Percentiles rank a stretch among this genome's conserved stretches.
These are phyloP conservation scores for Psettodes erumei DNA, from an alignment of 2,113 vertebrate genomes.

Conservation along the genomic window DNA sequence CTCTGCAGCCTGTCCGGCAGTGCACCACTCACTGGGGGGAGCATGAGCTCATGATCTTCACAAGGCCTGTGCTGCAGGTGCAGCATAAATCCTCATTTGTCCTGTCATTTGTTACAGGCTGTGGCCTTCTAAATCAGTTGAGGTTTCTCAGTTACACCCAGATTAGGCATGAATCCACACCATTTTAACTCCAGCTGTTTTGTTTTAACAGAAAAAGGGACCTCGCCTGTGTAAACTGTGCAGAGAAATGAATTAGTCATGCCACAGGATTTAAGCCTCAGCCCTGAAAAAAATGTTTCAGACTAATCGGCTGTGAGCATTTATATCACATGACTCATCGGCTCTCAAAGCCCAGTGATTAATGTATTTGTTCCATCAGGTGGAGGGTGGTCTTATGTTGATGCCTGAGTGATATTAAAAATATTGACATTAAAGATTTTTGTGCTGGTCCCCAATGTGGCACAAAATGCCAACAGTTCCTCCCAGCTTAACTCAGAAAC, in stretches of 20 bases:
- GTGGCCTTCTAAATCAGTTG: background rate
- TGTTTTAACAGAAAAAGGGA: background rate
- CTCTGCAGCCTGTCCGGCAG: constrained; percentile 12
- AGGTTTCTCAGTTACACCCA: background rate
- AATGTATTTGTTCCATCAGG: background rate
- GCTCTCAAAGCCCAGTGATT: constrained; percentile 2
- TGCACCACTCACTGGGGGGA: constrained; percentile 12
- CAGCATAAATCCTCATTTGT: constrained; percentile 10
- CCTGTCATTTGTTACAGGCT: background rate
- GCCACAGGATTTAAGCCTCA: background rate
- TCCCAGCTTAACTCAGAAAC: background rate
- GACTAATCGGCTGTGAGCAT: background rate
- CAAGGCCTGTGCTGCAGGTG: background rate
- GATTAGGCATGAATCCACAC: background rate
- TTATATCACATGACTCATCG: background rate
- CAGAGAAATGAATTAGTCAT: background rate
- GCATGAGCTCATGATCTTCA: constrained; percentile 22
- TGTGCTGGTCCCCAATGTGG: background rate
- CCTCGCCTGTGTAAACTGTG: background rate
- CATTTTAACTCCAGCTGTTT: background rate
- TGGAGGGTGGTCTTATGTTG: background rate
- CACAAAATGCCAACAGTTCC: background rate
- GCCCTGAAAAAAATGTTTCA: background rate
- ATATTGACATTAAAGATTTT: constrained; percentile 10
- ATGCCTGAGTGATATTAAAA: background rate